Conservation (phyloP, 1,140 invertebrate species). For the Dufourea novaeangliae region DNA sequence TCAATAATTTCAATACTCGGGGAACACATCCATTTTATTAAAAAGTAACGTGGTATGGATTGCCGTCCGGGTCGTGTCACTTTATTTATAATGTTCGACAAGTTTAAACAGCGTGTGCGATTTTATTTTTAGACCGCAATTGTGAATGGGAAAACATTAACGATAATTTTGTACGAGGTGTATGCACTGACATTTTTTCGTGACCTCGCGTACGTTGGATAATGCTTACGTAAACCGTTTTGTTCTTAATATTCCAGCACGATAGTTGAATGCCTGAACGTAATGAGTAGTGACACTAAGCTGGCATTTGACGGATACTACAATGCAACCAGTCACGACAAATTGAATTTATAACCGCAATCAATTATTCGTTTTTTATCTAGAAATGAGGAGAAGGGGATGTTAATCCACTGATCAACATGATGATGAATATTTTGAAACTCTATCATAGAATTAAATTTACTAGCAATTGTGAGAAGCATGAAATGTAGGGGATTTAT, state of each 20-base stretch:
- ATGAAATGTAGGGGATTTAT: too few relatives aligned
- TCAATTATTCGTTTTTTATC: not conserved
- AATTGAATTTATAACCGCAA: conserved; percentile 23
- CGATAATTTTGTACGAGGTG: not conserved
- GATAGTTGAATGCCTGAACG: conserved; percentile 11
- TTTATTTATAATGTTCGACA: too few relatives aligned
- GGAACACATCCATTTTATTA: too few relatives aligned
- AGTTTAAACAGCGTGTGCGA: too few relatives aligned
- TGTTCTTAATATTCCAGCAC: conserved; percentile 38
- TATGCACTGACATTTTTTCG: not conserved
- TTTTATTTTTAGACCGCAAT: not conserved
- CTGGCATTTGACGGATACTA: not conserved
- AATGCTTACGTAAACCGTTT: conserved; percentile 48
- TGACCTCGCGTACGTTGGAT: conserved; percentile 18
- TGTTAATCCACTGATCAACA: conserved; percentile 12
- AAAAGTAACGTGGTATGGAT: too few relatives aligned
- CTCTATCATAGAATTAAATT: not conserved
- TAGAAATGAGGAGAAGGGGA: not conserved
- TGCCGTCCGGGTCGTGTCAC: too few relatives aligned
- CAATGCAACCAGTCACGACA: conserved; percentile 3
- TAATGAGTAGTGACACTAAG: conserved; percentile 45
- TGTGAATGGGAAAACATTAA: not conserved
- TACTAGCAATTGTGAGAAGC: not conserved
- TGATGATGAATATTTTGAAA: not conserved
- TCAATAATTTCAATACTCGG: too few relatives aligned